These are phyloP conservation scores for Columba janthina DNA, from an alignment of 2,113 vertebrate genomes.

Conservation along the genomic window DNA sequence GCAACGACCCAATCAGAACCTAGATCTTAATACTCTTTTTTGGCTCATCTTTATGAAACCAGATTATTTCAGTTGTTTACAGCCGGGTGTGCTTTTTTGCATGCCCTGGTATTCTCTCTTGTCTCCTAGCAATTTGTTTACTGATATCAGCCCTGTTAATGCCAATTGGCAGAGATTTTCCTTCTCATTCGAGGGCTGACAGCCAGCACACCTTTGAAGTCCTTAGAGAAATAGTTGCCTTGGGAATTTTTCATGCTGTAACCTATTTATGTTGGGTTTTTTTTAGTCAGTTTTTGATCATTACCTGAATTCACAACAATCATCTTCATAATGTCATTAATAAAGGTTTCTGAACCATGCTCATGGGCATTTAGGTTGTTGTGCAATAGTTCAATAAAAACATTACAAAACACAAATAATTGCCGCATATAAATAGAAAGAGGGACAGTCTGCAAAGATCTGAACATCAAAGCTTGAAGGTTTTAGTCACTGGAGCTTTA, in stretches of 20 bases:
- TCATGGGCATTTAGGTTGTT: not conserved
- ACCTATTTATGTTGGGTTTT: not conserved
- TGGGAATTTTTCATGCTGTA: constrained; percentile 34
- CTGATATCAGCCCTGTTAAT: not conserved
- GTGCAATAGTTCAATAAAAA: constrained; percentile 28
- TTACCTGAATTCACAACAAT: not conserved
- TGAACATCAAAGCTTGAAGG: not conserved
- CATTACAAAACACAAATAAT: constrained; percentile 18
- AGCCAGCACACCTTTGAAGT: constrained; percentile 50
- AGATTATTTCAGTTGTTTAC: constrained; percentile 32
- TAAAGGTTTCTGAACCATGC: not conserved
- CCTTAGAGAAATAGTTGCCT: constrained; percentile 17
- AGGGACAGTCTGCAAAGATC: not conserved
- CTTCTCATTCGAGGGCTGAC: not conserved
- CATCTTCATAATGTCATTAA: constrained; percentile 3
- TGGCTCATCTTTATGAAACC: not conserved
- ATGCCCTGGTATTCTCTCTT: not conserved
- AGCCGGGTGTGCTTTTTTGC: not conserved
- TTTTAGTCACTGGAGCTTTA: not conserved
- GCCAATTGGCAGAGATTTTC: constrained; percentile 8
- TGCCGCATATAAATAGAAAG: constrained; percentile 13
- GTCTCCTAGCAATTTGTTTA: constrained; percentile 8
- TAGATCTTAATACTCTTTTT: constrained; percentile 9
- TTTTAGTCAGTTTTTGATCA: not conserved
- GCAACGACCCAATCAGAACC: not conserved